Evolutionary conservation across 2,888 invertebrate genomes (phyloP), one percentile per base, ranked within the genome.

Genomic region (Mayetiola destructor): DNA sequence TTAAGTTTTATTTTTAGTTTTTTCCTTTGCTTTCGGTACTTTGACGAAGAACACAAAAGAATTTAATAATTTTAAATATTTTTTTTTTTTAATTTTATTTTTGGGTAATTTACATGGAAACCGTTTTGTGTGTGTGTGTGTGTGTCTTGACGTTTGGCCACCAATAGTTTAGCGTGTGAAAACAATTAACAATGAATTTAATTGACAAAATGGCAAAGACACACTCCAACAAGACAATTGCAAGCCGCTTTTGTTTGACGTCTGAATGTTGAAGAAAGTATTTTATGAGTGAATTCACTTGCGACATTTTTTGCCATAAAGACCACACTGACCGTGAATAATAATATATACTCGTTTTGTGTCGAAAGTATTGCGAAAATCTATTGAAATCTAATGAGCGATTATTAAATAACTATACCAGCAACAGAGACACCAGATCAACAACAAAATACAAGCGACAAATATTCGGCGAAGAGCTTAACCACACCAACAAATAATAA

Each of bases 251-350:
- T n/a, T n/a, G 16, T 14, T 27, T 23, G 16, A 23, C 23, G 9
- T 23, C n/a, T n/a, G n/a, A n/a, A n/a, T n/a, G n/a, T n/a, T n/a
- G 27, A 27, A 48, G 48, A 48, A 48, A 48, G 48, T 48, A n/a
- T n/a, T n/a, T n/a, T n/a, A n/a, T n/a, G 23, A 42, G 12, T 10
- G 21, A 8, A n/a, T 27, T 23, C 18, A 27, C 14, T 27, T 14
- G 27, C 48, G 18, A 23, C 23, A n/a, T 48, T 9, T 27, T 27
- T 23, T 48, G n/a, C n/a, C n/a, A n/a, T n/a, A n/a, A n/a, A n/a
- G n/a, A n/a, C n/a, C 48, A 9, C n/a, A n/a, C 8, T 48, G 48
- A 48, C 48, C 48, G n/a, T 48, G 48, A 48, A 48, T 48, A n/a
- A 48, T 48, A n/a, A n/a, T n/a, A n/a, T n/a, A n/a, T n/a, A 16